Percentiles rank a stretch among this genome's conserved stretches.
These are phyloP conservation scores for Daphoenositta chrysoptera DNA, from an alignment of 2,113 vertebrate genomes.

Conservation along the genomic window DNA sequence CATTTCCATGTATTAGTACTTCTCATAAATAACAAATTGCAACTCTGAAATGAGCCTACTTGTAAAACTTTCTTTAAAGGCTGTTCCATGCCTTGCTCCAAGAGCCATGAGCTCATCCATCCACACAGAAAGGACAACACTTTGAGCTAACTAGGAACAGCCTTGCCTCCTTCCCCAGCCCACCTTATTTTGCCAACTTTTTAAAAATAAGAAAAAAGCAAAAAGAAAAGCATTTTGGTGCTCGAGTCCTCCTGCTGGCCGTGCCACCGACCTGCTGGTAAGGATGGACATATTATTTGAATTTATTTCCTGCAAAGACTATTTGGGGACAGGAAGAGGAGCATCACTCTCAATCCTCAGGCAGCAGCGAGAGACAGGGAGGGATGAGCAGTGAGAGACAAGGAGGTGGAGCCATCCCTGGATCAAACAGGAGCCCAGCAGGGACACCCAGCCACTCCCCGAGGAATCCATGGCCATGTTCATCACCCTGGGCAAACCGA, in stretches of 20 bases:
- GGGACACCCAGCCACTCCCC: background rate
- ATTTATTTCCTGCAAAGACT: background rate
- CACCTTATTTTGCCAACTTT: background rate
- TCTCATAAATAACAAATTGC: background rate
- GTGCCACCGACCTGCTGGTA: background rate
- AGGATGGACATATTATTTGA: background rate
- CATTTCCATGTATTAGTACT: background rate
- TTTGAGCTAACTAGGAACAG: background rate
- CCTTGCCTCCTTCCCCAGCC: background rate
- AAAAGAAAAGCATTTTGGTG: background rate
- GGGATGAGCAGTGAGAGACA: background rate
- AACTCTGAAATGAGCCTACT: background rate
- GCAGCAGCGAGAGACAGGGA: background rate
- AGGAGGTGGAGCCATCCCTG: fast-evolving
- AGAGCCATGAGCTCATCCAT: background rate
- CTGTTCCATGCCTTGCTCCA: background rate
- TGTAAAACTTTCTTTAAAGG: background rate
- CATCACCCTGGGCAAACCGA: background rate
- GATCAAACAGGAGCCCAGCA: background rate
- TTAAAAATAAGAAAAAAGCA: background rate
- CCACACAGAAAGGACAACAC: background rate
- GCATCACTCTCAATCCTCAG: background rate
- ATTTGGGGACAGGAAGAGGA: background rate
- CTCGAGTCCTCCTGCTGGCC: background rate
- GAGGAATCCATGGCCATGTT: background rate